A percentile compares a stretch with the other conserved stretches of the same genome.
Evolutionary conservation across 2,797 vertebrate species (phyloP).

Genomic region (Diceros bicornis): DNA sequence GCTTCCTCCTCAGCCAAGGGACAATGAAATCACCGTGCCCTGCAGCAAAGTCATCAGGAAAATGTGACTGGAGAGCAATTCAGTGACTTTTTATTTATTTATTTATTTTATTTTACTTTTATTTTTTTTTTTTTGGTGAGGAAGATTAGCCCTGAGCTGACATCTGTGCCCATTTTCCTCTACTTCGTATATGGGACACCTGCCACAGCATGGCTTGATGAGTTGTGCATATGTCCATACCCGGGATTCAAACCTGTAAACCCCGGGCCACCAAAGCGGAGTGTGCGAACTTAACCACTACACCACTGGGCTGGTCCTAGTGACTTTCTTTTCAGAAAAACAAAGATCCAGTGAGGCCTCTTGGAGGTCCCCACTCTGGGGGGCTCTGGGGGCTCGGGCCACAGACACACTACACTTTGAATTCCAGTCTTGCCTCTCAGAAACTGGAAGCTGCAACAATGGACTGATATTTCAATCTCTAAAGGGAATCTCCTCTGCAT

Average conservation of each 20-base stretch:
- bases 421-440: neutral
- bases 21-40: neutral
- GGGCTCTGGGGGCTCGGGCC: neutral
- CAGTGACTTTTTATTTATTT: neutral
- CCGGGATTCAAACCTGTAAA: too few species aligned
- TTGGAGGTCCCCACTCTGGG: neutral
- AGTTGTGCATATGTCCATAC: too few species aligned
- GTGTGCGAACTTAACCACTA: too few species aligned
- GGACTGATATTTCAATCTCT: neutral
- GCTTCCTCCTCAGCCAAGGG: neutral
- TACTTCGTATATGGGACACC: too few species aligned
- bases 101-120: too few species aligned
- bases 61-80: neutral
- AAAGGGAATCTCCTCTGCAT: neutral
- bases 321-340: slow-evolving; percentile 1
- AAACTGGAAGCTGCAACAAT: neutral
- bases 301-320: too few species aligned
- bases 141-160: too few species aligned
- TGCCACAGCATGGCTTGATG: too few species aligned
- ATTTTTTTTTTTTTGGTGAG: too few species aligned
- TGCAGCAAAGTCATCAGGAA: slow-evolving; percentile 22
- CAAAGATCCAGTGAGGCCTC: neutral
- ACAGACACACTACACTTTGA: neutral
- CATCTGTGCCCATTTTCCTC: too few species aligned
- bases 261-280: too few species aligned